Evolutionary conservation across 2,797 vertebrate genomes (phyloP).

Genomic region (Bradypodion pumilum): DNA sequence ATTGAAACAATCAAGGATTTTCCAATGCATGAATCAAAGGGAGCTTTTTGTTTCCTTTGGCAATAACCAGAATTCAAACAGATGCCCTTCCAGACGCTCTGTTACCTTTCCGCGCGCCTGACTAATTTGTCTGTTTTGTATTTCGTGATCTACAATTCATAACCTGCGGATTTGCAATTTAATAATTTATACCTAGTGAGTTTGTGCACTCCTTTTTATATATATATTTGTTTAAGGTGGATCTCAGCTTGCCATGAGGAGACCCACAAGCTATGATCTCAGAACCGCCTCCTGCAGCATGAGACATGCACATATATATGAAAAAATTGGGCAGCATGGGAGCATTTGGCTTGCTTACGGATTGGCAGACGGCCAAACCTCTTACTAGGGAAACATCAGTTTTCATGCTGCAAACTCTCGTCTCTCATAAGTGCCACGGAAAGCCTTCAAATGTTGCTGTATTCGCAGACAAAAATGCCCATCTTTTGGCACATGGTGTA

Average conservation of each 20-base stretch:
- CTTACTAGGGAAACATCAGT: background rate
- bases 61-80: background rate
- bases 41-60: constrained; percentile 7
- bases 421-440: background rate
- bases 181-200: background rate
- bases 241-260: too few relatives aligned
- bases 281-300: too few relatives aligned
- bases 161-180: background rate
- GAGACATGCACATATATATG: too few relatives aligned
- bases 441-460: background rate
- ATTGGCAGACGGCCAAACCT: background rate
- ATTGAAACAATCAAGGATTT: background rate
- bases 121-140: background rate
- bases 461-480: too few relatives aligned
- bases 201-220: background rate
- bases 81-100: background rate
- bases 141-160: background rate
- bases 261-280: too few relatives aligned
- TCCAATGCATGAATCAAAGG: background rate
- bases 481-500: too few relatives aligned
- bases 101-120: background rate
- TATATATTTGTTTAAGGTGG: too few relatives aligned
- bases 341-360: background rate
- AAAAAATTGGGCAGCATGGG: background rate
- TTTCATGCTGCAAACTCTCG: background rate